Conservation (phyloP, 2,797 vertebrate genomes). For the Channa striata region DNA sequence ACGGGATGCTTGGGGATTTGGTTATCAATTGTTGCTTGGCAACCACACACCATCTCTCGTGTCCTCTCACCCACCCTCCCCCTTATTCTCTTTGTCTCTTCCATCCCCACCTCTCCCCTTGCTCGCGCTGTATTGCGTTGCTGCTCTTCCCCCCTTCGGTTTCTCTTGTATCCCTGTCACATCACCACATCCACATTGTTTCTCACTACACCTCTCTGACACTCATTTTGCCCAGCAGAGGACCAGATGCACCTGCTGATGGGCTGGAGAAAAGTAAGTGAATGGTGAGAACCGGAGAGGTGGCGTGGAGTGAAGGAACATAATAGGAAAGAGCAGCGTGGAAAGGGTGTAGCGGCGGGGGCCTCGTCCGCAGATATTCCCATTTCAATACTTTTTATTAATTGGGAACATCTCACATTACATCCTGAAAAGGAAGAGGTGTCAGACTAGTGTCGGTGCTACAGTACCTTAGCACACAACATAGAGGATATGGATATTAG, state of each 20-base stretch:
- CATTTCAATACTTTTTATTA: constrained; percentile 24
- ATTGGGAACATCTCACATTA: constrained; percentile 18
- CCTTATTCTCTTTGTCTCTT: constrained; percentile 59
- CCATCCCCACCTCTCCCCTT: constrained; percentile 50
- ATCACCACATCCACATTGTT: constrained; percentile 30
- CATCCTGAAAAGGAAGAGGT: constrained; percentile 24
- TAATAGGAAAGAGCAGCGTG: constrained; percentile 28
- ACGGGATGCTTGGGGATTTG: constrained; percentile 88
- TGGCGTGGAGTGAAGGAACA: constrained; percentile 17
- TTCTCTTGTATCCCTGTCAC: constrained; percentile 31
- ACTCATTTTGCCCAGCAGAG: constrained; percentile 37
- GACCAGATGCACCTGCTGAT: constrained; percentile 53
- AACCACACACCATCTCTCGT: constrained; percentile 79
- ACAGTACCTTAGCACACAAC: constrained; percentile 2
- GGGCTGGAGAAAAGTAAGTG: constrained; percentile 26
- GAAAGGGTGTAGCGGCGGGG: constrained; percentile 16
- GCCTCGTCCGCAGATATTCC: constrained; percentile 20
- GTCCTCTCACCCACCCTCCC: constrained; percentile 59
- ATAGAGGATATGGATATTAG: not conserved
- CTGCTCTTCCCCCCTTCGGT: constrained; percentile 31
- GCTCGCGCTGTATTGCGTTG: constrained; percentile 43
- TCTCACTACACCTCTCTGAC: constrained; percentile 32
- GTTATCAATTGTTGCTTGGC: constrained; percentile 87
- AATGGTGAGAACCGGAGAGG: constrained; percentile 42
- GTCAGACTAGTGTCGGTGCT: constrained; percentile 30